Base-by-base conservation (phyloP, 2,113 vertebrate species). In the Psittacula cyanocephala region DNA sequence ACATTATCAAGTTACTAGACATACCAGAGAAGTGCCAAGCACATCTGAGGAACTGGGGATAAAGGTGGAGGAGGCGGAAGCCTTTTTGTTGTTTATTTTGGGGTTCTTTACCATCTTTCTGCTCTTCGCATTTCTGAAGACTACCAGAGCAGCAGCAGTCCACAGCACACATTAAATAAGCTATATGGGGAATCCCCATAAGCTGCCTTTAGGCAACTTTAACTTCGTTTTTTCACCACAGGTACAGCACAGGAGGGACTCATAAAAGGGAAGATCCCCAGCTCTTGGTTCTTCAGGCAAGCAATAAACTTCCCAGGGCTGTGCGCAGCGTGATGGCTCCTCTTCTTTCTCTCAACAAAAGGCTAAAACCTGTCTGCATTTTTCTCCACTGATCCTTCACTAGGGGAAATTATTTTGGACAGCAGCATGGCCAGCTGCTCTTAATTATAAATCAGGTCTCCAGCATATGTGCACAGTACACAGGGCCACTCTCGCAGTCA, bases 391-490 rank as follows among this genome's bases (percentile, higher is more conserved):
- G 86, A 78, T 89, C 80, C 60, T 78, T 93, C 86, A 93, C 76
- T 74, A 88, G 77, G 80, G 82, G 71, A 97, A 95, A 95, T 95
- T 74, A 82, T 89, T 96, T 92, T 95, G 95, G 96, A 96, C 82
- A 95, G 92, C 89, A 96, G 87, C 59, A 93, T 9, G 88, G 77
- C 89, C 96, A 95, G 96, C 88, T 97, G 96, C 94, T 96, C 92
- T 92, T 96, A 96, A 97, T 95, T 97, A 95, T 92, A 96, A 97
- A 95, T 94, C 95, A 97, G 81, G 93, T 79, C 89, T 95, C 72
- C 82, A 88, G 88, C 92, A 95, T 96, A 95, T 81, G 91, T 86
- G 94, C 89, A 81, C 76, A 52, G 96, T 64, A 82, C 76, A 82
- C 11, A 39, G 82, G 85, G 85, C 92, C 82, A 85, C 86, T 94